Conservation (phyloP, 2,888 invertebrate genomes). For the Smittia aterrima region DNA sequence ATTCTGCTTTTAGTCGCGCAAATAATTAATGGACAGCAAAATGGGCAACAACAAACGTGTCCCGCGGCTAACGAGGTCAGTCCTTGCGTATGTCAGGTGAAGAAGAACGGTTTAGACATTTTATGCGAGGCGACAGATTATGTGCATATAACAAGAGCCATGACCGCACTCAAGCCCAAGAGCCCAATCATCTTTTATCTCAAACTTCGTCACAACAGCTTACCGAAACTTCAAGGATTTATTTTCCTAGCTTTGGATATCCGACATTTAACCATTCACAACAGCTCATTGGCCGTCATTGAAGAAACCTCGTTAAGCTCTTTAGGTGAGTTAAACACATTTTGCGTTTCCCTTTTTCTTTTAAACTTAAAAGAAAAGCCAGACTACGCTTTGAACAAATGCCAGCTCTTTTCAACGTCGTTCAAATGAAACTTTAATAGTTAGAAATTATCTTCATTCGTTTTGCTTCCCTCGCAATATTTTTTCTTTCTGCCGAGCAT, state of each 20-base stretch:
- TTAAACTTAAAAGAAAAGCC: neutral
- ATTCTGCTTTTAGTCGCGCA: constrained; percentile 21
- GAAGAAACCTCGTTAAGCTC: constrained; percentile 86
- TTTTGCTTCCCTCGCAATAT: neutral
- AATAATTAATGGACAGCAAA: constrained; percentile 43
- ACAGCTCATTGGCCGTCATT: constrained; percentile 81
- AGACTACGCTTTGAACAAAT: neutral
- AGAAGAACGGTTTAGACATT: constrained; percentile 85
- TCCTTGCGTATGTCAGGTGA: constrained; percentile 80
- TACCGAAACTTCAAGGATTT: constrained; percentile 81
- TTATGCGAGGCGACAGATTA: constrained; percentile 84
- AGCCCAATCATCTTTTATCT: constrained; percentile 82
- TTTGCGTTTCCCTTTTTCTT: neutral
- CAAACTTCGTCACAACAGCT: constrained; percentile 80
- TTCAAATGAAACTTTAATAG: neutral
- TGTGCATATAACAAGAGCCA: constrained; percentile 73
- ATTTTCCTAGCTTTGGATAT: constrained; percentile 85
- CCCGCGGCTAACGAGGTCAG: constrained; percentile 71
- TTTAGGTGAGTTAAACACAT: constrained; percentile 71
- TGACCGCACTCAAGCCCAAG: constrained; percentile 77
- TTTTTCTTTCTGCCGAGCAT: neutral
- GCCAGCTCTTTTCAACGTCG: neutral
- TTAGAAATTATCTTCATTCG: neutral
- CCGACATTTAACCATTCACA: constrained; percentile 83
- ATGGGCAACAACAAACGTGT: constrained; percentile 62